Evolutionary conservation across 2,797 vertebrate genomes (phyloP).

Genomic region (Alcedo atthis): DNA sequence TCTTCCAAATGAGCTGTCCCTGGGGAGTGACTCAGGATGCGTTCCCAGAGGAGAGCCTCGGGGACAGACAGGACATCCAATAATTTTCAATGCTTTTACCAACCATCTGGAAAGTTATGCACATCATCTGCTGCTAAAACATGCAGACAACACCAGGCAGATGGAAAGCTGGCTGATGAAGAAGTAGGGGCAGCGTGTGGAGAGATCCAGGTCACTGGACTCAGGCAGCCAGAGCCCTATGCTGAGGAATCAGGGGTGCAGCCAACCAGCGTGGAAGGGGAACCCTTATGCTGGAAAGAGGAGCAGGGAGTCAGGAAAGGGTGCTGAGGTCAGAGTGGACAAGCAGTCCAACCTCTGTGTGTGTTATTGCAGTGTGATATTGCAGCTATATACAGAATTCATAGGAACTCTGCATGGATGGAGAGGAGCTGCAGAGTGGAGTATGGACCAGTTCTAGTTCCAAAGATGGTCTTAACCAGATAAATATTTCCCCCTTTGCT

Average conservation of each 20-base stretch:
- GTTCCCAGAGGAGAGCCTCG: background rate
- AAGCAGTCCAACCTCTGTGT: background rate
- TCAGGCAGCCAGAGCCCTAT: background rate
- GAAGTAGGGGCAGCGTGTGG: background rate
- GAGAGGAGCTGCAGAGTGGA: background rate
- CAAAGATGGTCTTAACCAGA: background rate
- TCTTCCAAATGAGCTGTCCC: background rate
- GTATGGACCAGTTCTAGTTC: background rate
- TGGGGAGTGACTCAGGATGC: background rate
- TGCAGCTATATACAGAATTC: background rate
- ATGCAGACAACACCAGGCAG: background rate
- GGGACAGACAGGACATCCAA: background rate
- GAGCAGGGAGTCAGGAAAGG: background rate
- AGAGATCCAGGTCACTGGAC: background rate
- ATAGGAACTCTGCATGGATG: background rate
- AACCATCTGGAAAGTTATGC: background rate
- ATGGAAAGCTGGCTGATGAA: background rate
- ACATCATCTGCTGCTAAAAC: background rate
- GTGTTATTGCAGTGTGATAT: background rate
- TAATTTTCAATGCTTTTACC: background rate
- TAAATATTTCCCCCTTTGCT: background rate
- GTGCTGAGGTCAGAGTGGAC: background rate
- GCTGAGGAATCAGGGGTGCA: background rate
- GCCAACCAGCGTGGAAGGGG: rapidly evolving
- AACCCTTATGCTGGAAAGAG: background rate